A percentile compares a stretch with the other conserved stretches of the same genome.
These are phyloP conservation scores for Nylanderia fulva DNA, from an alignment of 1,140 invertebrate genomes.

Conservation along the genomic window DNA sequence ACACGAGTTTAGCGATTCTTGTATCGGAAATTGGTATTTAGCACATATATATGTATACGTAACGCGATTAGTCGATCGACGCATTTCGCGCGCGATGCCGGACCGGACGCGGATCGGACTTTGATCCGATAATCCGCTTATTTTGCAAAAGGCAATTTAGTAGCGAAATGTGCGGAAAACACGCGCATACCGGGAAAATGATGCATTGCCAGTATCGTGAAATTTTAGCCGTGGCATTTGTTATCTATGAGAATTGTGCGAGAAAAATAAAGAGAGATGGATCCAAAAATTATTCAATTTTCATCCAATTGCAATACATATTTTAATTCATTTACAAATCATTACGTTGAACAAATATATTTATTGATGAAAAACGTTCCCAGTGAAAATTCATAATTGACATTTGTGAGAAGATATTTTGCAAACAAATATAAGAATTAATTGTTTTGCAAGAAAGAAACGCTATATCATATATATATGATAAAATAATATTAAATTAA, in stretches of 20 bases:
- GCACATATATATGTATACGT: conserved; percentile 30
- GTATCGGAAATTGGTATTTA: conserved; percentile 51
- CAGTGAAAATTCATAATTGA: not conserved
- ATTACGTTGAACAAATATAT: not conserved
- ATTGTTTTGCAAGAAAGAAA: not conserved
- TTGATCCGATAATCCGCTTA: conserved; percentile 49
- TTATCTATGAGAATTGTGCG: not conserved
- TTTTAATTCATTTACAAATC: not conserved
- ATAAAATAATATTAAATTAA: not conserved
- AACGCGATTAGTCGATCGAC: conserved; percentile 54
- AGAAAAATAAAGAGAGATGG: no score
- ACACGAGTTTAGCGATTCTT: conserved; percentile 40
- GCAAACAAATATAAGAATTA: not conserved
- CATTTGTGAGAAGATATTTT: not conserved
- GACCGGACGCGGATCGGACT: not conserved
- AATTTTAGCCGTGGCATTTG: not conserved
- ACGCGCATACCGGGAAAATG: not conserved
- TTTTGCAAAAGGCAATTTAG: conserved; percentile 49
- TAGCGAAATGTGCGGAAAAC: conserved; percentile 29
- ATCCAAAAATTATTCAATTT: not conserved
- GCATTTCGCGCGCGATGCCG: conserved; percentile 27
- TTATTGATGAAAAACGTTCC: not conserved
- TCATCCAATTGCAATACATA: not conserved
- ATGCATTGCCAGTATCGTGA: not conserved
- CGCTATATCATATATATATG: not conserved